Conservation (phyloP, 2,797 vertebrate genomes). For the Iguana delicatissima region DNA sequence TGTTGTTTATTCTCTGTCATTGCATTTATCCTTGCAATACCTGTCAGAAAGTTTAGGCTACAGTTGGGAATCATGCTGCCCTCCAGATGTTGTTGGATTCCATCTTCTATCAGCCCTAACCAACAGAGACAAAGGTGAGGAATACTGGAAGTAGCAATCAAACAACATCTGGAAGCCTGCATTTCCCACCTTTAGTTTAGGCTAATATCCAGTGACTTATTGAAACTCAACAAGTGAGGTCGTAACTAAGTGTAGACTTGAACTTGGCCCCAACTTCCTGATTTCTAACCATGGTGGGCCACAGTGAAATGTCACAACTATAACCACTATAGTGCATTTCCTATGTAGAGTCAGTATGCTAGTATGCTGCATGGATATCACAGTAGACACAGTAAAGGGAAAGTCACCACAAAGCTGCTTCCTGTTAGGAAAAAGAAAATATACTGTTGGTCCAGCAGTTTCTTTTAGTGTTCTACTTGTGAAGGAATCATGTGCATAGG, state of each 20-base stretch:
- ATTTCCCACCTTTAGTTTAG: not conserved
- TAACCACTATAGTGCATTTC: not conserved
- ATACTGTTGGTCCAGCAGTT: too few relatives aligned
- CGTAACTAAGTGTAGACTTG: not conserved
- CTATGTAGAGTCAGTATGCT: not conserved
- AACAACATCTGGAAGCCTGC: too few relatives aligned
- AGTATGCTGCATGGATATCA: not conserved
- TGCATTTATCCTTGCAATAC: not conserved
- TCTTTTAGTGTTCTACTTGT: too few relatives aligned
- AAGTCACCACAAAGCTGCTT: too few relatives aligned
- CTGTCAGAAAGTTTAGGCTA: not conserved
- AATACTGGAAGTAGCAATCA: too few relatives aligned
- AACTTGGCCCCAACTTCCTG: not conserved
- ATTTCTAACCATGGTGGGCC: not conserved
- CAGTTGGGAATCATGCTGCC: too few relatives aligned
- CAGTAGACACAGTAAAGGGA: not conserved
- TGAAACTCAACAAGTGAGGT: not conserved
- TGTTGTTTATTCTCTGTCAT: not conserved
- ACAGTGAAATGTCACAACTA: not conserved
- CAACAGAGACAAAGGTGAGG: too few relatives aligned
- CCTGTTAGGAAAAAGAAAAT: too few relatives aligned
- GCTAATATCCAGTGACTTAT: not conserved
- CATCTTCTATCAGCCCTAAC: too few relatives aligned
- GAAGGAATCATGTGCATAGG: not conserved
- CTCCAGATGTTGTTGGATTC: too few relatives aligned